Percentiles rank a stretch among this genome's conserved stretches.
These are phyloP conservation scores for Conger conger DNA, from an alignment of 2,113 vertebrate genomes.

Conservation along the genomic window DNA sequence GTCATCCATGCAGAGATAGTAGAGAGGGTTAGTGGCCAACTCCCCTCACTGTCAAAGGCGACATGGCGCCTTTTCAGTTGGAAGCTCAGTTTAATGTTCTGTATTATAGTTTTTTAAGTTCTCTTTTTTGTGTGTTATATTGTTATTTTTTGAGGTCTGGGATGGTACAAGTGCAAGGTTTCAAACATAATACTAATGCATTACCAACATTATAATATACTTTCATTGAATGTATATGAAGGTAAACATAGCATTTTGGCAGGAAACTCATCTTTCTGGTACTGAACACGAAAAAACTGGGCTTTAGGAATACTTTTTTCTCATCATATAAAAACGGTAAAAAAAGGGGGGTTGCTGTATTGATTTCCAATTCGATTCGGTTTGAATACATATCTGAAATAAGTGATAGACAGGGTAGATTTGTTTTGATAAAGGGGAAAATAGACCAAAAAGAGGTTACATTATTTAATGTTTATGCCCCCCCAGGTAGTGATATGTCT, in stretches of 20 bases:
- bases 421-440: constrained; percentile 7
- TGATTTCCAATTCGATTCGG: background rate
- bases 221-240: background rate
- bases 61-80: too few relatives aligned
- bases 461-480: too few relatives aligned
- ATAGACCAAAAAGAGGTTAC: too few relatives aligned
- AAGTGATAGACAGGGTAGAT: background rate
- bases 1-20: too few relatives aligned
- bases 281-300: background rate
- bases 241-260: background rate
- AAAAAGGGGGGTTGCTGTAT: background rate
- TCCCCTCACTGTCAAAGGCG: background rate
- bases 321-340: background rate
- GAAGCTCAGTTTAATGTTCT: too few relatives aligned
- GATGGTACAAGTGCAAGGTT: background rate
- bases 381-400: constrained; percentile 13
- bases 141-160: background rate
- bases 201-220: background rate
- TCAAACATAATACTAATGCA: background rate
- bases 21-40: too few relatives aligned
- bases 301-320: background rate
- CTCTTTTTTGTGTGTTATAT: background rate
- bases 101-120: too few relatives aligned
- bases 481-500: too few relatives aligned
- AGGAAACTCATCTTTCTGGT: background rate